Evolutionary conservation across 2,888 invertebrate species (phyloP).

Genomic region (Aphidoletes aphidimyza): DNA sequence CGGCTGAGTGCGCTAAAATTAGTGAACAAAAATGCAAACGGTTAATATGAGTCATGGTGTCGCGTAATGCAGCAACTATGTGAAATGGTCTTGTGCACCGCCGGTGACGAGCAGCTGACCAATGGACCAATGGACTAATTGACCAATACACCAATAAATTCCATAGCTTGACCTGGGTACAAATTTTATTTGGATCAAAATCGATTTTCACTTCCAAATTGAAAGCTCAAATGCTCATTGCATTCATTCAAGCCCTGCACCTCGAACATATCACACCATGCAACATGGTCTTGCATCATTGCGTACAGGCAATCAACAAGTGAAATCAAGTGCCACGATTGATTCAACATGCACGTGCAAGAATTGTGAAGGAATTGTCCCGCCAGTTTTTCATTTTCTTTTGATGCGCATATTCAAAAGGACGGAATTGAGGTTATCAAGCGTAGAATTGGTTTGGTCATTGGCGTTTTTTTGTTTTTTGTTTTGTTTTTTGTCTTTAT

Average conservation of each 20-base stretch:
- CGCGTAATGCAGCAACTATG: not conserved
- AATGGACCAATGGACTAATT: not conserved
- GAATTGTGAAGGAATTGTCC: constrained; percentile 9
- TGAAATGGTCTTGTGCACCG: not conserved
- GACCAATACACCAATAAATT: no score
- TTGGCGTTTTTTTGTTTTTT: not conserved
- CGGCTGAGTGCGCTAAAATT: not conserved
- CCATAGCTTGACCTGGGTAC: no score
- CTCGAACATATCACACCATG: no score
- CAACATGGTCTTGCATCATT: not conserved
- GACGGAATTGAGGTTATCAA: not conserved
- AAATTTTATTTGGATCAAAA: no score
- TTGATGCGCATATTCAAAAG: not conserved
- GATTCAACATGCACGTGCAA: constrained; percentile 50
- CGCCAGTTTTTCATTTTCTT: not conserved
- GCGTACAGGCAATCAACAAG: not conserved
- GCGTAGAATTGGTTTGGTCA: constrained; percentile 29
- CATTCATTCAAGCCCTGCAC: no score
- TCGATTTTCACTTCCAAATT: no score
- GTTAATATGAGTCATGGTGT: constrained; percentile 1
- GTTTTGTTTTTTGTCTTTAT: no score
- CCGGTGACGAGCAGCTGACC: not conserved
- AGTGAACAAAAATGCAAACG: not conserved
- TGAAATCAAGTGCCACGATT: constrained; percentile 23
- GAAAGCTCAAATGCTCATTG: not conserved